Evolutionary conservation across 2,888 invertebrate genomes (phyloP), one percentile per base, ranked within the genome.

Genomic region (Malthinus seriepunctatus): DNA sequence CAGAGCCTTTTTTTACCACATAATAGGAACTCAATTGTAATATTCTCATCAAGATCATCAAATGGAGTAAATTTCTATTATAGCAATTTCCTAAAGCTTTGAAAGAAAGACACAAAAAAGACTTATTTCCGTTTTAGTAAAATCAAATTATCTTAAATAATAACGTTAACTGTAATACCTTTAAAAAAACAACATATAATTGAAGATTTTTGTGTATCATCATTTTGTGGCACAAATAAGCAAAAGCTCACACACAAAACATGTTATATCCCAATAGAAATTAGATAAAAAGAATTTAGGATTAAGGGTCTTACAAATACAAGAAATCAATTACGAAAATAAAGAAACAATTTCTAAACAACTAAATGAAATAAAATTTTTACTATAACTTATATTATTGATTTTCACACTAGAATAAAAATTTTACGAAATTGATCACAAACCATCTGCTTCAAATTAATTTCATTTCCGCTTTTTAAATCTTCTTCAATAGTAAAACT

Each of bases 291-390:
- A 69, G 69, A 69, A 69, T 67, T 50, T 63, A 58, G 68, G 67
- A 70, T 70, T 68, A 67, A 66, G 67, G 68, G 64, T 57, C 67
- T 66, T 67, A 68, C 71, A 72, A 73, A 71, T 72, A 71, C 70
- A 68, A 69, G 72, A 73, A 73, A 72, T 69, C 72, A 73, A 73
- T 73, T 72, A 71, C 66, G 60, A 69, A 69, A 70, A 71, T 70
- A 70, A 71, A 71, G 68, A 65, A 56, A 52, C 51, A 38, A 58
- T 11, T 57, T 49, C 42, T 52, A 53, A 23, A 53, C 56, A 50
- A 55, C 33, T 31, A 51, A 42, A 52, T 63, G 61, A 57, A 59
- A 49, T 59, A 39, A 56, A 52, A 63, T 67, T 56, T 61, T 65
- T 60, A 58, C 60, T 52, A 61, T 51, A 58, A 42, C 45, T 45